phyloP scores from a whole-genome alignment of 2,113 vertebrate genomes.

The Scolopax mira region DNA sequence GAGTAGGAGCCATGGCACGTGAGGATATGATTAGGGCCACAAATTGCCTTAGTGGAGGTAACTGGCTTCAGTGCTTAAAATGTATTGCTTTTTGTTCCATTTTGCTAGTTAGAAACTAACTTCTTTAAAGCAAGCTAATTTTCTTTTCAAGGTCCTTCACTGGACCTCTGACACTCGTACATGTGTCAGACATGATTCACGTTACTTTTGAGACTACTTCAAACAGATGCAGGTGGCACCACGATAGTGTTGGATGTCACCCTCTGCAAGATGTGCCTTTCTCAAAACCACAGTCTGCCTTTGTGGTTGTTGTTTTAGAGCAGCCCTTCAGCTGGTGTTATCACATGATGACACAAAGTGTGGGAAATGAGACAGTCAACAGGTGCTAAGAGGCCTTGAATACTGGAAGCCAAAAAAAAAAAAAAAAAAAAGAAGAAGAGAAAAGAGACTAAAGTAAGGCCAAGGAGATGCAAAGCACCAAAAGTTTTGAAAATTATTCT shows the following conservation, averaged over 20 bases:
- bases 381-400: conserved; percentile 65
- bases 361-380: conserved; percentile 67
- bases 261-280: conserved; percentile 21
- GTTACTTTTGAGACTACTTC: conserved; percentile 23
- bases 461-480: background rate
- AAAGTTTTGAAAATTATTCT: background rate
- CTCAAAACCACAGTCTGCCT: conserved; percentile 73
- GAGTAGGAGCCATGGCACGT: background rate
- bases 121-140: background rate
- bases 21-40: background rate
- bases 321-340: conserved; percentile 60
- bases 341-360: conserved; percentile 65
- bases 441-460: background rate
- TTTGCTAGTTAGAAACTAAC: background rate
- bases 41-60: background rate
- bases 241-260: background rate
- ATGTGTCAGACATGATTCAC: conserved; percentile 26
- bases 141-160: background rate
- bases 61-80: background rate
- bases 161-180: background rate
- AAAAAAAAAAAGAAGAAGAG: background rate
- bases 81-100: background rate
- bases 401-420: conserved; percentile 34
- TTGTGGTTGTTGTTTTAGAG: conserved; percentile 69
- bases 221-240: conserved; percentile 56